These are phyloP conservation scores for Sclerodermus sp. DNA, from an alignment of 2,888 invertebrate species.

Conservation along the genomic window DNA sequence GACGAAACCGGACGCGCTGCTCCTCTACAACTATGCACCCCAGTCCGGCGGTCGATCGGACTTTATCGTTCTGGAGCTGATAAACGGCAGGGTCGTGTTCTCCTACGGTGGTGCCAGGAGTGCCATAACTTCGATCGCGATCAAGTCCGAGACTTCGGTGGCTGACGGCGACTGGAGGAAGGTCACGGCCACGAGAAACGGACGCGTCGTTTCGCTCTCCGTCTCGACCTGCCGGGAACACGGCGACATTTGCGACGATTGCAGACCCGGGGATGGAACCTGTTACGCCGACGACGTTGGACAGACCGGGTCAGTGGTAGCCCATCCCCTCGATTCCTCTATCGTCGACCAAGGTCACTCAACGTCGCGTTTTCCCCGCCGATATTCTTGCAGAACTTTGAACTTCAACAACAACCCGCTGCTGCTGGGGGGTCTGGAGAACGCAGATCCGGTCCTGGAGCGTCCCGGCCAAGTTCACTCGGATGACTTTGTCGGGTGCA, in stretches of 20 bases:
- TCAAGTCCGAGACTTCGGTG: constrained; percentile 66
- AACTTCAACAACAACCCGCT: constrained; percentile 90
- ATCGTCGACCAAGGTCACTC: no score
- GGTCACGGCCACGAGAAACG: constrained; percentile 87
- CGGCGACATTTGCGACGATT: constrained; percentile 84
- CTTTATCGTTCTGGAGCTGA: constrained; percentile 88
- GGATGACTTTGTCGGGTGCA: constrained; percentile 92
- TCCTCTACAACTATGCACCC: constrained; percentile 90
- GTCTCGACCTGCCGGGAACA: constrained; percentile 81
- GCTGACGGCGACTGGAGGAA: constrained; percentile 91
- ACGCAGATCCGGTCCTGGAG: constrained; percentile 84
- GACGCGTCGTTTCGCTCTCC: constrained; percentile 82
- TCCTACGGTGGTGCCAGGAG: constrained; percentile 89
- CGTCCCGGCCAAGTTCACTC: constrained; percentile 88
- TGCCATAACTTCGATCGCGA: constrained; percentile 79
- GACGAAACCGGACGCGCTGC: constrained; percentile 79
- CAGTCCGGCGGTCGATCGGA: constrained; percentile 88
- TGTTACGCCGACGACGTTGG: constrained; percentile 88
- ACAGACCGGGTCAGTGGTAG: constrained; percentile 85
- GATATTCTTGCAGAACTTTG: constrained; percentile 74
- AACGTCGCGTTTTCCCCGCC: no score
- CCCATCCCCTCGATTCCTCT: no score
- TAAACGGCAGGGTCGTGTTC: constrained; percentile 82
- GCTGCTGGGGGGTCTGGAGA: constrained; percentile 80
- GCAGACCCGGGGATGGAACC: constrained; percentile 76